phyloP scores from a whole-genome alignment of 1,140 invertebrate genomes.

The Panulirus ornatus region DNA sequence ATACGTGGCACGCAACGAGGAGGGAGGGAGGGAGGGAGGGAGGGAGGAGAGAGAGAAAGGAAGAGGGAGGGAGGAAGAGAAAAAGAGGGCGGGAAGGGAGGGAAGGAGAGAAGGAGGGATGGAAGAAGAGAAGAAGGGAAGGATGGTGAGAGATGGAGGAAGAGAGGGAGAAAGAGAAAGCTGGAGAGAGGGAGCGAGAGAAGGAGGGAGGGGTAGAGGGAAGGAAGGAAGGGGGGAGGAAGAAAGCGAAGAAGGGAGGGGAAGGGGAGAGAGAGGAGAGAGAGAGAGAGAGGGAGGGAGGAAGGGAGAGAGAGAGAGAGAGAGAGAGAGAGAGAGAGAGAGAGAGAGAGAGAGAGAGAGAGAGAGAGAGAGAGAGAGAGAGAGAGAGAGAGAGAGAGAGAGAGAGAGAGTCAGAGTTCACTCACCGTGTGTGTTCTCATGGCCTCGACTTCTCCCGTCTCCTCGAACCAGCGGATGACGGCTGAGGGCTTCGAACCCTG shows the following conservation, averaged over 20 bases:
- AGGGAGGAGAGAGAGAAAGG: too few relatives aligned
- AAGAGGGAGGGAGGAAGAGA: too few relatives aligned
- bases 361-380: background rate
- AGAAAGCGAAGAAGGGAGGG: background rate
- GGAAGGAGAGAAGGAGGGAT: too few relatives aligned
- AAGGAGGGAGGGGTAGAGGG: background rate
- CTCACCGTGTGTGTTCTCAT: conserved; percentile 58
- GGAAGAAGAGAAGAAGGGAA: too few relatives aligned
- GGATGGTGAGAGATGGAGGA: too few relatives aligned
- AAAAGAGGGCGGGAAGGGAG: too few relatives aligned
- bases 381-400: background rate
- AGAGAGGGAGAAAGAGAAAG: background rate
- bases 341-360: background rate
- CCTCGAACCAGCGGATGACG: conserved; percentile 92
- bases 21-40: too few relatives aligned
- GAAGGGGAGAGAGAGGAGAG: background rate
- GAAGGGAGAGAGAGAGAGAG: background rate
- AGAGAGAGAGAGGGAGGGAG: background rate
- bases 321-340: conserved; percentile 1
- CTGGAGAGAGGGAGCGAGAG: background rate
- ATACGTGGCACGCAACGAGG: too few relatives aligned
- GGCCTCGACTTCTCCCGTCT: conserved; percentile 48
- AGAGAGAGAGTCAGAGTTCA: background rate
- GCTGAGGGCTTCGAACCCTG: conserved; percentile 90
- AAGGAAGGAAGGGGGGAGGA: background rate